Evolutionary conservation across 2,888 invertebrate species (phyloP).

Genomic region (Archips xylosteana): DNA sequence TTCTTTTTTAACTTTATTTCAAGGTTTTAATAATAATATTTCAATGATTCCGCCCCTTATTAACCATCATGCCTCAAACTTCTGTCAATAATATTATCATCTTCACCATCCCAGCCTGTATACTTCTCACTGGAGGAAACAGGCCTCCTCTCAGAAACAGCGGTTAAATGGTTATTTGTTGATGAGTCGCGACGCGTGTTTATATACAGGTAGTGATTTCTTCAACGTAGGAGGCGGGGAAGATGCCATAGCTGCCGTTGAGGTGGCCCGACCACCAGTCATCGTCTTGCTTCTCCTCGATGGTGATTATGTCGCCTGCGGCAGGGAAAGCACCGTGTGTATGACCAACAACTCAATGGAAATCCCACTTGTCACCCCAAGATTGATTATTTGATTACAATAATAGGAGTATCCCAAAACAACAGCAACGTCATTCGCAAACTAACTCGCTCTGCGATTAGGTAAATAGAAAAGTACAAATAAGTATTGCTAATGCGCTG

Average conservation of each 20-base stretch:
- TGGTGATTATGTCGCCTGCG: slow-evolving; percentile 93
- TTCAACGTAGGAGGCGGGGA: slow-evolving; percentile 97
- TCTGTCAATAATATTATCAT: no score
- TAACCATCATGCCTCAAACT: no score
- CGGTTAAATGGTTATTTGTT: not conserved
- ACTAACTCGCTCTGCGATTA: slow-evolving; percentile 13
- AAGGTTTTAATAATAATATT: no score
- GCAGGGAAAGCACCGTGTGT: slow-evolving; percentile 40
- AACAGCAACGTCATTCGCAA: slow-evolving; percentile 1
- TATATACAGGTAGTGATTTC: slow-evolving; percentile 86
- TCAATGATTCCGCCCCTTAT: no score
- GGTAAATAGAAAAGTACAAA: not conserved
- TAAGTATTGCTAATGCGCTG: not conserved
- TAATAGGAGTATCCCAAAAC: no score
- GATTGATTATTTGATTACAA: no score
- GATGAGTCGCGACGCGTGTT: slow-evolving; percentile 26
- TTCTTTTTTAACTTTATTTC: no score
- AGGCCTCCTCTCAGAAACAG: no score
- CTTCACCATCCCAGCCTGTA: not conserved
- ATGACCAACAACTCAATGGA: not conserved
- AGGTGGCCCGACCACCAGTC: slow-evolving; percentile 98
- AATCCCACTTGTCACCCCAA: no score
- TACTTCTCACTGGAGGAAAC: no score
- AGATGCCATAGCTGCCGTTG: slow-evolving; percentile 94
- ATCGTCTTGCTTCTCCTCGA: slow-evolving; percentile 95